Conservation (phyloP, 2,113 vertebrate genomes). For the Epinephelus fuscoguttatus region DNA sequence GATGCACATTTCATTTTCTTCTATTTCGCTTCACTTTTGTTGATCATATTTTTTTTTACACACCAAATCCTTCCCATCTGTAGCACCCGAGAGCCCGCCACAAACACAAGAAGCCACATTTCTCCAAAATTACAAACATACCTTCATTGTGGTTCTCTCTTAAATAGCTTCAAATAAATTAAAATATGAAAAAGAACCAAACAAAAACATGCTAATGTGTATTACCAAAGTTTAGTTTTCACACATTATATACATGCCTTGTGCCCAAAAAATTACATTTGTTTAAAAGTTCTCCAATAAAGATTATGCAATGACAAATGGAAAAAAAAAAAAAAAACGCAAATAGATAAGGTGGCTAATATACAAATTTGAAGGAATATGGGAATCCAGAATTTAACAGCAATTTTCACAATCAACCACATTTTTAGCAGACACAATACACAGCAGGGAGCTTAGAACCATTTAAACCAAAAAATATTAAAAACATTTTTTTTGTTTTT, state of each 20-base stretch:
- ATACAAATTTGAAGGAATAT: constrained; percentile 84
- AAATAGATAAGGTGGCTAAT: constrained; percentile 83
- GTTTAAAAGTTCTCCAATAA: constrained; percentile 60
- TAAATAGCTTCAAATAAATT: constrained; percentile 72
- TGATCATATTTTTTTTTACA: constrained; percentile 10
- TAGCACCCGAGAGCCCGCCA: constrained; percentile 30
- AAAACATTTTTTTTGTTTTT: constrained; percentile 41
- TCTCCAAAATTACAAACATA: constrained; percentile 43
- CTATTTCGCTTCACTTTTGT: neutral
- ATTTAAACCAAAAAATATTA: constrained; percentile 70
- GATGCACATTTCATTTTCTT: constrained; percentile 7
- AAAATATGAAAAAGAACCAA: constrained; percentile 73
- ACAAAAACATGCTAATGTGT: constrained; percentile 77
- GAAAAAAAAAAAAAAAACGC: constrained; percentile 32
- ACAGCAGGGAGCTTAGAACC: constrained; percentile 82
- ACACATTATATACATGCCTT: constrained; percentile 87
- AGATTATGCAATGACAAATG: constrained; percentile 67
- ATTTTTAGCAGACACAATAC: constrained; percentile 88
- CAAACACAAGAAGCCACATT: constrained; percentile 51
- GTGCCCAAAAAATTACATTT: constrained; percentile 75
- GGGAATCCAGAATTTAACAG: constrained; percentile 83
- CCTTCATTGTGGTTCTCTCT: constrained; percentile 56
- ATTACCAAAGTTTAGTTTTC: constrained; percentile 81
- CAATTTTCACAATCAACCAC: constrained; percentile 87
- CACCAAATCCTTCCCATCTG: constrained; percentile 45